A percentile compares a stretch with the other conserved stretches of the same genome.
Conservation (phyloP, 2,113 vertebrate genomes). For the Hiodon tergisus region DNA sequence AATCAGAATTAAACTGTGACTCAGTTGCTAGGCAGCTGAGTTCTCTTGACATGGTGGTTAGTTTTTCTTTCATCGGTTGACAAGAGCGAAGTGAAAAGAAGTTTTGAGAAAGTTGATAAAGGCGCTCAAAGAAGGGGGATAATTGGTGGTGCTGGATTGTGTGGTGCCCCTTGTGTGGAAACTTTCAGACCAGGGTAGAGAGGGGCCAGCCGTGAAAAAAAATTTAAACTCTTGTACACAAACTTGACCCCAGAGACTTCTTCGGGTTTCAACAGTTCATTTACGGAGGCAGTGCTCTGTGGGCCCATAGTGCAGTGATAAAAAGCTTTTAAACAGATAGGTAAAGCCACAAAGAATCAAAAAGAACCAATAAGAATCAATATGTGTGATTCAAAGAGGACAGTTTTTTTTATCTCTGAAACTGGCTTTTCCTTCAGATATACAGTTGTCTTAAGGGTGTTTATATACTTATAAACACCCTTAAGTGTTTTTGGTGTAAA, state of each 20-base stretch:
- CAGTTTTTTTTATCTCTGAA: slow-evolving; percentile 63
- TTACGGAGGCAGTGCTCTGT: slow-evolving; percentile 72
- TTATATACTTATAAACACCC: too few species aligned
- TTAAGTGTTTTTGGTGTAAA: too few species aligned
- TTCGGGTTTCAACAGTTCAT: slow-evolving; percentile 75
- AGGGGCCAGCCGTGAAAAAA: slow-evolving; percentile 76
- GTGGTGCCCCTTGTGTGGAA: slow-evolving; percentile 86
- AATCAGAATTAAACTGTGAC: slow-evolving; percentile 98
- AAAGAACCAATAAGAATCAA: slow-evolving; percentile 71
- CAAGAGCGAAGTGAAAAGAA: slow-evolving; percentile 98
- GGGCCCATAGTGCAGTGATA: slow-evolving; percentile 63
- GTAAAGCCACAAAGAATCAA: slow-evolving; percentile 68
- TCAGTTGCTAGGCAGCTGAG: slow-evolving; percentile 97
- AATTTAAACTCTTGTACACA: slow-evolving; percentile 99
- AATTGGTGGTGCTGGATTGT: slow-evolving; percentile 93
- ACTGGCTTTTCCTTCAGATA: background rate
- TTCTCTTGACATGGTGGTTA: slow-evolving; percentile 99
- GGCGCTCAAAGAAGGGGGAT: slow-evolving; percentile 93
- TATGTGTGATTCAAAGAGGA: slow-evolving; percentile 72
- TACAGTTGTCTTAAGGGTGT: too few species aligned
- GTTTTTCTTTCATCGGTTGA: slow-evolving; percentile 99
- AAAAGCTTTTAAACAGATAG: slow-evolving; percentile 72
- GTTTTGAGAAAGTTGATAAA: slow-evolving; percentile 99
- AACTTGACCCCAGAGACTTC: slow-evolving; percentile 92
- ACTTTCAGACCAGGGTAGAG: slow-evolving; percentile 78